Percentiles rank a stretch among this genome's conserved stretches.
Conservation (phyloP, 2,888 invertebrate genomes). For the Tiliacea citrago region DNA sequence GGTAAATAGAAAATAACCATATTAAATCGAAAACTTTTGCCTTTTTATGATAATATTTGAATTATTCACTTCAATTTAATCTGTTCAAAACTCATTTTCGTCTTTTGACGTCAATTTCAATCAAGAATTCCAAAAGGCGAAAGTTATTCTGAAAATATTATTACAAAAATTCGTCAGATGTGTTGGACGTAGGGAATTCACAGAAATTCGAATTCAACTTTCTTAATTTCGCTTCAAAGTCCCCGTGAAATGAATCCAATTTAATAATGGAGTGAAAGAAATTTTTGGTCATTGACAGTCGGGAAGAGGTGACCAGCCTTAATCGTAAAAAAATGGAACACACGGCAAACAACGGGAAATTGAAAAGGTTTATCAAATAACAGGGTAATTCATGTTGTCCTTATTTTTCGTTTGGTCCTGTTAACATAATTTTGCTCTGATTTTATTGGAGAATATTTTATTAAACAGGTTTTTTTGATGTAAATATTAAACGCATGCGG, state of each 20-base stretch:
- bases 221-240: constrained; percentile 73
- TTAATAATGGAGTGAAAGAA: constrained; percentile 66
- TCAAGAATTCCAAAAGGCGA: constrained; percentile 36
- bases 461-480: background rate
- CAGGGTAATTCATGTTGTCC: background rate
- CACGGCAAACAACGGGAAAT: constrained; percentile 38
- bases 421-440: background rate
- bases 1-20: background rate
- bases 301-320: constrained; percentile 5
- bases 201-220: constrained; percentile 70
- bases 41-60: background rate
- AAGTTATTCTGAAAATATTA: constrained; percentile 62
- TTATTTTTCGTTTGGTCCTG: background rate
- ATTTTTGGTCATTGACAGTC: constrained; percentile 44
- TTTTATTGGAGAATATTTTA: background rate
- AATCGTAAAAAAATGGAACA: constrained; percentile 18
- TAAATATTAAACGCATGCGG: background rate
- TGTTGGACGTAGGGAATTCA: constrained; percentile 68
- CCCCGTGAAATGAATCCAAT: constrained; percentile 65
- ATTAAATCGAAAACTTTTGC: background rate
- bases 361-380: constrained; percentile 5
- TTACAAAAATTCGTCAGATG: constrained; percentile 68
- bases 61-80: constrained; percentile 29
- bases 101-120: constrained; percentile 33
- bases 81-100: constrained; percentile 30